These are phyloP conservation scores for Eupsilia transversa DNA, from an alignment of 2,888 invertebrate genomes.

Conservation along the genomic window DNA sequence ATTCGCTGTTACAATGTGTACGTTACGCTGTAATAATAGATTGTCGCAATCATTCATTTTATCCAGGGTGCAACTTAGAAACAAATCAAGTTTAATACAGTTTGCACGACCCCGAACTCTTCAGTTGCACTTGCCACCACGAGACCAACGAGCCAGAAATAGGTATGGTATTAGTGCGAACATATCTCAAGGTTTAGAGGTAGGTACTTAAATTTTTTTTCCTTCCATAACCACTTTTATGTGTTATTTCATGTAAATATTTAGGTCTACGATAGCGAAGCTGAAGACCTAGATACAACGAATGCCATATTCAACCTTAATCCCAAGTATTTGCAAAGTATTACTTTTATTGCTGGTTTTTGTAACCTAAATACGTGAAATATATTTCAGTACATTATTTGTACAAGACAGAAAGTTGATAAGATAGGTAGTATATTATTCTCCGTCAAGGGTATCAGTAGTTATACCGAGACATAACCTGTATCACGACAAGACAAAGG, in stretches of 20 bases:
- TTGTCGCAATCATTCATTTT: no score
- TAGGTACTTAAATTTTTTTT: background rate
- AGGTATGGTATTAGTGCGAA: background rate
- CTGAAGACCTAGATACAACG: conserved; percentile 42
- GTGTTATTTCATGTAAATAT: conserved; percentile 29
- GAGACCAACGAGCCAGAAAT: background rate
- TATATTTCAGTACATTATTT: conserved; percentile 15
- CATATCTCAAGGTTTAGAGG: background rate
- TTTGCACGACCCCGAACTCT: background rate
- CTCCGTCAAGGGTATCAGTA: background rate
- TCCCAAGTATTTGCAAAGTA: conserved; percentile 41
- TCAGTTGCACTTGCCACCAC: background rate
- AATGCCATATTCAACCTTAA: conserved; percentile 46
- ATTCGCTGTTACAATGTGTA: no score
- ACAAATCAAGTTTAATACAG: no score
- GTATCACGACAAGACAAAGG: background rate
- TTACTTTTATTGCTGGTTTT: conserved; percentile 45
- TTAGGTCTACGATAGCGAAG: conserved; percentile 30
- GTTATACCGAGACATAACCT: background rate
- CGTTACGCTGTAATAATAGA: no score
- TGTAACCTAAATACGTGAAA: conserved; percentile 27
- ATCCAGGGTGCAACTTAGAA: no score
- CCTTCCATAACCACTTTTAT: conserved; percentile 16
- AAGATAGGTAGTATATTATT: conserved; percentile 21
- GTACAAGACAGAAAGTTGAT: conserved; percentile 21